Base-by-base conservation (phyloP, 1,140 invertebrate species). In the Mesaphorura yosii region DNA sequence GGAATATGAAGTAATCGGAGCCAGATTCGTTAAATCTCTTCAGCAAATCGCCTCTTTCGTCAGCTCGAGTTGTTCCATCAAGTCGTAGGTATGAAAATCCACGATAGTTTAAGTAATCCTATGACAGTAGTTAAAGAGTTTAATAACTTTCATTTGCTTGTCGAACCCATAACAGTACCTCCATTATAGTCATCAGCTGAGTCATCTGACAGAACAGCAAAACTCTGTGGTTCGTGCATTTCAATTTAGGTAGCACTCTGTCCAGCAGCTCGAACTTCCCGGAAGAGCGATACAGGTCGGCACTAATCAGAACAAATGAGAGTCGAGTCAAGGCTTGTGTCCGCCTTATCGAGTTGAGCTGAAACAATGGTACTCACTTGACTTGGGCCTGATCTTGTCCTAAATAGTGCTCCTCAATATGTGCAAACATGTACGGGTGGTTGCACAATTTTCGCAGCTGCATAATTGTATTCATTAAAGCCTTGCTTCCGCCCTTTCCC, bases 151-250 rank as follows among this genome's bases (percentile, higher is more conserved):
- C n/a, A n/a, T n/a, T n/a, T n/a, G n/a, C n/a, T n/a, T n/a, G n/a
- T n/a, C n/a, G n/a, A n/a, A n/a, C n/a, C n/a, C n/a, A n/a, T 83
- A 2, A 81, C 27, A 82, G 64, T 3, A 82, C 74, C 65, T 83
- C 81, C 72, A 84, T 73, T 51, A 83, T 80, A 17, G 76, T 79
- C 80, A 83, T 82, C 1, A 80, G 67, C 27, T 77, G 72, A 0
- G 81, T 84, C 81, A 83, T 83, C 70, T 83, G 81, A 70, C 78
- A 83, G 66, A 84, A 83, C n/a, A 83, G 72, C 23, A 84, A 65
- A 3, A 81, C 74, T 45, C 78, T 67, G 68, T 84, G 82, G 37
- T 70, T 70, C 7, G 69, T 73, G 25, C 65, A 62, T 57, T 76
- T 75, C 46, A 83, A 64, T 66, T 83, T 83, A 0, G 82, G 81